Evolutionary conservation across 2,113 vertebrate genomes (phyloP).

Genomic region (Cheirogaleus medius): DNA sequence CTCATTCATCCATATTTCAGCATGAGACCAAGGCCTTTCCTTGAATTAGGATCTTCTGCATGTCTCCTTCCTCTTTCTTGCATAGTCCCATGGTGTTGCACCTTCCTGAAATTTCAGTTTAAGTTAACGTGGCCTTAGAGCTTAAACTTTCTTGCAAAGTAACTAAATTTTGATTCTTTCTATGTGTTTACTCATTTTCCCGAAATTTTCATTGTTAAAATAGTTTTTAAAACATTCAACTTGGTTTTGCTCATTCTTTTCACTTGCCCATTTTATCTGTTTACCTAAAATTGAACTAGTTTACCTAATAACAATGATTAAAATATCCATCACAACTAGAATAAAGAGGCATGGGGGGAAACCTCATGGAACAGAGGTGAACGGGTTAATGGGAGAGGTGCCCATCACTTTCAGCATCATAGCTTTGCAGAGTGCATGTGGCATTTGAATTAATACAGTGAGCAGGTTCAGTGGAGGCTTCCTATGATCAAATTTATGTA

Average conservation of each 20-base stretch:
- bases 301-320: background rate
- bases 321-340: background rate
- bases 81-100: background rate
- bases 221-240: background rate
- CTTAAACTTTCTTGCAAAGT: background rate
- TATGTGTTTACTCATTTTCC: background rate
- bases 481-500: background rate
- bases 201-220: background rate
- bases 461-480: background rate
- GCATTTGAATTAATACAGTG: background rate
- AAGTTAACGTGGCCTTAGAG: background rate
- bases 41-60: background rate
- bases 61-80: background rate
- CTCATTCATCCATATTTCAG: background rate
- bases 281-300: background rate
- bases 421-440: background rate
- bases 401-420: rapidly evolving
- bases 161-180: background rate
- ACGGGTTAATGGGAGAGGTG: background rate
- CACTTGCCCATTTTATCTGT: background rate
- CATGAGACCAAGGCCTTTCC: background rate
- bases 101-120: background rate
- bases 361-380: background rate
- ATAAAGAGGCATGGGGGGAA: background rate
- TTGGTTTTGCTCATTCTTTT: background rate